Evolutionary conservation across 1,140 invertebrate genomes (phyloP).

Genomic region (Phortica variegata): DNA sequence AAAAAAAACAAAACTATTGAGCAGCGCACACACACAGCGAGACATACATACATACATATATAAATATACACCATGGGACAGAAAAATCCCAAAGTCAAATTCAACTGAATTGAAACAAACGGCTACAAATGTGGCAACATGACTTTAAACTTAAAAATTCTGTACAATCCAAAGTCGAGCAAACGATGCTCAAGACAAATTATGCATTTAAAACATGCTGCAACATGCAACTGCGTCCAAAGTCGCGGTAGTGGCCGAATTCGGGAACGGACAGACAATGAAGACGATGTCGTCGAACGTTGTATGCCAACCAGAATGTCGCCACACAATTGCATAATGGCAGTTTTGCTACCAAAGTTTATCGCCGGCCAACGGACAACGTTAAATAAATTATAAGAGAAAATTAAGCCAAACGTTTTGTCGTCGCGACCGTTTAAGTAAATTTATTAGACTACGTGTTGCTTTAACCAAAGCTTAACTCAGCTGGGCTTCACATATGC

Average conservation of each 20-base stretch:
- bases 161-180: background rate
- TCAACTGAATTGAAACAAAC: constrained; percentile 38
- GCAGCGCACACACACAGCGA: background rate
- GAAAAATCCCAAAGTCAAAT: constrained; percentile 22
- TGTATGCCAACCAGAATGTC: too few species aligned
- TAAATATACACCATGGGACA: constrained; percentile 32
- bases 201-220: constrained; percentile 40
- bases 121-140: constrained; percentile 51
- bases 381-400: constrained; percentile 49
- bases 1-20: background rate
- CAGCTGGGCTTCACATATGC: too few species aligned
- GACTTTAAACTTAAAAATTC: constrained; percentile 18
- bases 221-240: background rate
- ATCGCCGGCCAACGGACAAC: background rate
- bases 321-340: constrained; percentile 1
- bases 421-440: constrained; percentile 35
- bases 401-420: constrained; percentile 47
- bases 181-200: constrained; percentile 40
- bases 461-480: constrained; percentile 5
- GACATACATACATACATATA: constrained; percentile 23
- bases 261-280: background rate
- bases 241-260: constrained; percentile 10
- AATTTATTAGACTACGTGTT: constrained; percentile 33
- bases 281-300: too few species aligned
- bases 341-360: constrained; percentile 23